phyloP scores from a whole-genome alignment of 2,113 vertebrate genomes.

The Arizona elegans region DNA sequence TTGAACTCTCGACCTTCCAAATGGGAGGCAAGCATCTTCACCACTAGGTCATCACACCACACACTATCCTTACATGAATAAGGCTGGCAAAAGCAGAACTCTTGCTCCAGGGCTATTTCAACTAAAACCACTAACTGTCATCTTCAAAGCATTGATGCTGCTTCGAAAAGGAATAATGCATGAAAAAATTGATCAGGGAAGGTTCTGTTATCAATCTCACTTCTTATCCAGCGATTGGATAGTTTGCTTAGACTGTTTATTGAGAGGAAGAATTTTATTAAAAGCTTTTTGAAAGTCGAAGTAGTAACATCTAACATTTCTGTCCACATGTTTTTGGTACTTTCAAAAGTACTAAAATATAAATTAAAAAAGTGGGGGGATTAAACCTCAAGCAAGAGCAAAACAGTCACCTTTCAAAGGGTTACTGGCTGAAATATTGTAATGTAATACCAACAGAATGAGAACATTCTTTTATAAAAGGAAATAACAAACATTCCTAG shows the following conservation, averaged over 20 bases:
- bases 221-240: background rate
- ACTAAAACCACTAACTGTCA: background rate
- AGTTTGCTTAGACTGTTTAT: background rate
- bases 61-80: background rate
- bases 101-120: background rate
- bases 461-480: background rate
- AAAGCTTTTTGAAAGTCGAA: background rate
- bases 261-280: background rate
- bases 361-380: background rate
- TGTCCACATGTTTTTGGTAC: background rate
- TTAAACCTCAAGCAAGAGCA: background rate
- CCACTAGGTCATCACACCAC: background rate
- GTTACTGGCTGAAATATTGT: conserved; percentile 8
- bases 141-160: background rate
- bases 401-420: background rate
- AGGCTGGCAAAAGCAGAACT: background rate
- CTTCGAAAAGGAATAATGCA: background rate
- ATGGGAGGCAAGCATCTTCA: background rate
- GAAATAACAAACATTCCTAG: conserved; percentile 3
- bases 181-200: background rate
- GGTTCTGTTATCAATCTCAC: background rate
- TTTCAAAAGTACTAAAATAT: background rate
- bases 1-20: background rate
- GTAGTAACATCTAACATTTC: background rate
- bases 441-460: conserved; percentile 7